Evolutionary conservation across 1,140 invertebrate genomes (phyloP).

Genomic region (Thaumatotibia leucotreta): DNA sequence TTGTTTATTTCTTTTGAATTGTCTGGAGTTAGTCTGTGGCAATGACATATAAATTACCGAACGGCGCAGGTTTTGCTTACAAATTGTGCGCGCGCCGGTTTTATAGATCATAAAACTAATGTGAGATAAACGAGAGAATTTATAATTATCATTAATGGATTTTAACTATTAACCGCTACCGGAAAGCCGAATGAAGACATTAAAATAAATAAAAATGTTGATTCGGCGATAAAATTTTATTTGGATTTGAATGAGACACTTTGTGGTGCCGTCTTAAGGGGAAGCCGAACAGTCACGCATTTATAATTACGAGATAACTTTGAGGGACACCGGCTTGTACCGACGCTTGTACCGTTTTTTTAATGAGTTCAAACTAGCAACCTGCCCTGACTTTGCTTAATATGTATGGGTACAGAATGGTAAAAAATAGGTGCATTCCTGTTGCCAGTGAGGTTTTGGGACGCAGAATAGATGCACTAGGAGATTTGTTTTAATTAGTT

Average conservation of each 20-base stretch:
- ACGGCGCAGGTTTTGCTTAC: conserved; percentile 6
- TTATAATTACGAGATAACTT: neutral
- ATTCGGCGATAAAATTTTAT: conserved; percentile 15
- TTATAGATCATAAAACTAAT: conserved; percentile 17
- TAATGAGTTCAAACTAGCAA: no score
- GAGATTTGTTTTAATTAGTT: no score
- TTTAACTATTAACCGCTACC: conserved; percentile 22
- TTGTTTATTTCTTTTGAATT: no score
- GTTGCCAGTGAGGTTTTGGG: no score
- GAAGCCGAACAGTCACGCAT: neutral
- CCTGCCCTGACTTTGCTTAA: no score
- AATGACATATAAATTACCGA: conserved; percentile 9
- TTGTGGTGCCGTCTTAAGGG: conserved; percentile 6
- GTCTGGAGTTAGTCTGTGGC: no score
- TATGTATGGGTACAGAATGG: no score
- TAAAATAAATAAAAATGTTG: conserved; percentile 20
- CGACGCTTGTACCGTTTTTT: no score
- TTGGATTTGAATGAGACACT: conserved; percentile 1
- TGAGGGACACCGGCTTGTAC: no score
- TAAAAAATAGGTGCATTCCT: no score
- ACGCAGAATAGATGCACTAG: no score
- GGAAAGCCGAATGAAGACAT: conserved; percentile 21
- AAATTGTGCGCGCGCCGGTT: conserved; percentile 4
- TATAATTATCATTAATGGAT: conserved; percentile 22
- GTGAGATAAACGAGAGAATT: conserved; percentile 15